A percentile compares a stretch with the other conserved stretches of the same genome.
Evolutionary conservation across 1,140 invertebrate genomes (phyloP).

Genomic region (Maconellicoccus hirsutus): DNA sequence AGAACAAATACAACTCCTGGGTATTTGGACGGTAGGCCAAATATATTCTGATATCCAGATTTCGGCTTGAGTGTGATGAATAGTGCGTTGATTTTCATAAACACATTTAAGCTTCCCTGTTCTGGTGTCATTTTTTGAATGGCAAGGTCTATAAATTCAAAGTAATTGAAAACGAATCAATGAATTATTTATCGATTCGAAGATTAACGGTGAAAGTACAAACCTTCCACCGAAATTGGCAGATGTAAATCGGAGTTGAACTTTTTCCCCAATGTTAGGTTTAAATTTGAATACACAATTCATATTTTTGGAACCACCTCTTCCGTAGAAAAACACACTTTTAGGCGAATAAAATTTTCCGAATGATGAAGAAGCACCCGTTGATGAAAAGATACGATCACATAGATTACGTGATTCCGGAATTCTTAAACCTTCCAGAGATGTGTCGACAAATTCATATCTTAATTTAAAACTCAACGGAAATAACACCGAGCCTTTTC

Average conservation of each 20-base stretch:
- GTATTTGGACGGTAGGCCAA: slow-evolving; percentile 53
- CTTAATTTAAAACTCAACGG: slow-evolving; percentile 61
- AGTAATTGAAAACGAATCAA: background rate
- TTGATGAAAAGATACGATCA: slow-evolving; percentile 42
- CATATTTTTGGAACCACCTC: slow-evolving; percentile 60
- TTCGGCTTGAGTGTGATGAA: slow-evolving; percentile 37
- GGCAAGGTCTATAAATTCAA: slow-evolving; percentile 44
- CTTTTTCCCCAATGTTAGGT: slow-evolving; percentile 47
- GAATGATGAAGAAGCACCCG: slow-evolving; percentile 30
- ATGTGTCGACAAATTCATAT: slow-evolving; percentile 59
- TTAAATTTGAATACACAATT: slow-evolving; percentile 63
- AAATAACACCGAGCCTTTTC: slow-evolving; percentile 62
- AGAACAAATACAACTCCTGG: slow-evolving; percentile 61
- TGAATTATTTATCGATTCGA: background rate
- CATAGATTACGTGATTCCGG: slow-evolving; percentile 42
- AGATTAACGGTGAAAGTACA: slow-evolving; percentile 33
- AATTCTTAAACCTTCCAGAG: slow-evolving; percentile 42
- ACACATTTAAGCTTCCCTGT: slow-evolving; percentile 53
- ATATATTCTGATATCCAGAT: slow-evolving; percentile 59
- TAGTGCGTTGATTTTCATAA: slow-evolving; percentile 30
- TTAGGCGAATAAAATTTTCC: slow-evolving; percentile 60
- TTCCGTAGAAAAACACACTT: slow-evolving; percentile 68
- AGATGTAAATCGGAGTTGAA: slow-evolving; percentile 15
- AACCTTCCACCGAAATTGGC: background rate
- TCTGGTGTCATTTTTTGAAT: slow-evolving; percentile 48